Base-by-base conservation (phyloP, 2,113 vertebrate species). In the Procavia capensis region DNA sequence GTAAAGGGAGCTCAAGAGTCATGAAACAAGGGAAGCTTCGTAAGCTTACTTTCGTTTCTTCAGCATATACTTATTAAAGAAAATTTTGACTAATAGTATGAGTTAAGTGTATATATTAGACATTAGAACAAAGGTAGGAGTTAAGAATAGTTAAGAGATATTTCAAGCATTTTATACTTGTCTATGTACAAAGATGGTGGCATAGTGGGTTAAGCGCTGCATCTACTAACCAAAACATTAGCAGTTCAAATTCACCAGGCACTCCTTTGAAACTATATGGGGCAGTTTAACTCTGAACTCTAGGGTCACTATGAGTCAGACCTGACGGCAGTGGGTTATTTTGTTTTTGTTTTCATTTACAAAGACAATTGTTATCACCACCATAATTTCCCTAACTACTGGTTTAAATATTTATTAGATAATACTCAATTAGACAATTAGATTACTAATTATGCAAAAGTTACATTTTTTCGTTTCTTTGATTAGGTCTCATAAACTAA, bases 391-490 rank as follows among this genome's bases (percentile, higher is more conserved):
- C 27, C 41, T 83, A 34, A 25, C 59, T 68, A 70, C 29, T 90
- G 79, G 94, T 95, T 86, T 79, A 88, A 92, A 83, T 6, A 72
- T 50, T 91, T 88, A 78, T 79, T 95, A 93, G 64, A 76, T 93
- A 93, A 92, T 76, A 89, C 76, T 88, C 90, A 90, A 95, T 90
- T 85, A 95, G 47, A 83, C 72, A 16, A 2, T 63, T 94, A 91
- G 45, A 90, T 94, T 88, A 68, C 45, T 96, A 96, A 95, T 97
- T 97, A 95, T 14, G 4, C 82, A 50, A 93, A 94, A 80, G 31
- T 76, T 47, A 74, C 14, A 81, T n/a, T 93, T 84, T 89, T 63
- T 47, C 24, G 95, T 87, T 92, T n/a, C 61, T 90, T 94, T 97
- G 76, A 97, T 95, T 85, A 95, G 82, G 14, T 75, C 70, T 95